A percentile compares a stretch with the other conserved stretches of the same genome.
These are phyloP conservation scores for Brachionus koreanus DNA, from an alignment of 1,140 invertebrate genomes.

Conservation along the genomic window DNA sequence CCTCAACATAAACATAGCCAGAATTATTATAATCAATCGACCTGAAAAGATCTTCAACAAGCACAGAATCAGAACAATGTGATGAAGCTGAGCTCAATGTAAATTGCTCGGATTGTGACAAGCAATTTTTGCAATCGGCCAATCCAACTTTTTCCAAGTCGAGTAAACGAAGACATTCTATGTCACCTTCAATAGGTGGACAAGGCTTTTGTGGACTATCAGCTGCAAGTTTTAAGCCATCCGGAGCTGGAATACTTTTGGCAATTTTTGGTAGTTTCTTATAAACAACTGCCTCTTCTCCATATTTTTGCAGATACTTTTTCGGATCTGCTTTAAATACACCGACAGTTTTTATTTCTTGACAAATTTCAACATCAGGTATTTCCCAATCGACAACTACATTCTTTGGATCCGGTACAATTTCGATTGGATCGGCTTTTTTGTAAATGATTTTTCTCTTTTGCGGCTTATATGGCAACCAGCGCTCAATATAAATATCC, in stretches of 20 bases:
- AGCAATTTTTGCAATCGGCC: neutral
- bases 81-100: neutral
- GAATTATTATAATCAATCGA: constrained; percentile 23
- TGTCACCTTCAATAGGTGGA: constrained; percentile 1
- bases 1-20: constrained; percentile 10
- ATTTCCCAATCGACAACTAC: neutral
- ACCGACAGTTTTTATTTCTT: constrained; percentile 19
- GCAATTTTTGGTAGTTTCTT: neutral
- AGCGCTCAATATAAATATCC: constrained; percentile 37
- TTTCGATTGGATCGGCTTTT: neutral
- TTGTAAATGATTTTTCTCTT: constrained; percentile 34
- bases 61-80: neutral
- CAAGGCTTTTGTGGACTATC: neutral
- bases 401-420: constrained; percentile 6
- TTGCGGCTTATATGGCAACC: constrained; percentile 44
- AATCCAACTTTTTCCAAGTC: constrained; percentile 17
- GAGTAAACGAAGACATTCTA: neutral
- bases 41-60: constrained; percentile 4
- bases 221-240: neutral
- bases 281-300: neutral
- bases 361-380: neutral
- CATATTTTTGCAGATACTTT: constrained; percentile 13
- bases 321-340: constrained; percentile 15
- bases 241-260: neutral
- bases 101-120: neutral